A percentile compares a stretch with the other conserved stretches of the same genome.
These are phyloP conservation scores for Oligia fasciuncula DNA, from an alignment of 2,888 invertebrate species.

Conservation along the genomic window DNA sequence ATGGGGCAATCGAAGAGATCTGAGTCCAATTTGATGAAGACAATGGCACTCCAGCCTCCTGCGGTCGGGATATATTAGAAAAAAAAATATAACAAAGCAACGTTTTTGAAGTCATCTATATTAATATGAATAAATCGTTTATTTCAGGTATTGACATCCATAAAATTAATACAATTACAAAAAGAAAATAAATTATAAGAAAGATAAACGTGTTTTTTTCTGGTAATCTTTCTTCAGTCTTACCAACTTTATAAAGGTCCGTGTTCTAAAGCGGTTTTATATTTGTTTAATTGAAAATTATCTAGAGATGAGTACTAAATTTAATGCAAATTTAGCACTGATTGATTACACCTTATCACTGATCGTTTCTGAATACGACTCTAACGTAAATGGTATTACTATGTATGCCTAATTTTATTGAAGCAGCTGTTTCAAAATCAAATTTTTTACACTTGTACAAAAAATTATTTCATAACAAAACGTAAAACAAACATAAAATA, in stretches of 20 bases:
- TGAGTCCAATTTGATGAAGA: slow-evolving; percentile 96
- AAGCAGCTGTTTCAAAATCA: neutral
- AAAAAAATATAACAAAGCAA: slow-evolving; percentile 78
- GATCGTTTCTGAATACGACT: neutral
- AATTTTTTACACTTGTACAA: neutral
- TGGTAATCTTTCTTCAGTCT: neutral
- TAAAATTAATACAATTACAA: neutral
- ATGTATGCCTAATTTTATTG: neutral
- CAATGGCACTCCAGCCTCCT: slow-evolving; percentile 96
- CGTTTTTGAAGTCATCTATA: neutral
- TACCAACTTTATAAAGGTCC: neutral
- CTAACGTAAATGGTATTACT: neutral
- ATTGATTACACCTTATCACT: too few species aligned
- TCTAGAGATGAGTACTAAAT: neutral
- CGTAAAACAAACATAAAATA: slow-evolving; percentile 4
- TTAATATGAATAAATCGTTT: too few species aligned
- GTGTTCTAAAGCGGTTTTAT: neutral
- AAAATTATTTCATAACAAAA: neutral
- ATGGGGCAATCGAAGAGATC: slow-evolving; percentile 98
- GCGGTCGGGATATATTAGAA: slow-evolving; percentile 93
- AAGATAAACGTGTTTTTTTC: neutral
- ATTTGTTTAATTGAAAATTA: neutral
- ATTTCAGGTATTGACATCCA: too few species aligned
- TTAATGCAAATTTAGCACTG: too few species aligned
- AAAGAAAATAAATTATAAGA: neutral